Base-by-base conservation (phyloP, 2,888 invertebrate genomes). In the Blera fallax region DNA sequence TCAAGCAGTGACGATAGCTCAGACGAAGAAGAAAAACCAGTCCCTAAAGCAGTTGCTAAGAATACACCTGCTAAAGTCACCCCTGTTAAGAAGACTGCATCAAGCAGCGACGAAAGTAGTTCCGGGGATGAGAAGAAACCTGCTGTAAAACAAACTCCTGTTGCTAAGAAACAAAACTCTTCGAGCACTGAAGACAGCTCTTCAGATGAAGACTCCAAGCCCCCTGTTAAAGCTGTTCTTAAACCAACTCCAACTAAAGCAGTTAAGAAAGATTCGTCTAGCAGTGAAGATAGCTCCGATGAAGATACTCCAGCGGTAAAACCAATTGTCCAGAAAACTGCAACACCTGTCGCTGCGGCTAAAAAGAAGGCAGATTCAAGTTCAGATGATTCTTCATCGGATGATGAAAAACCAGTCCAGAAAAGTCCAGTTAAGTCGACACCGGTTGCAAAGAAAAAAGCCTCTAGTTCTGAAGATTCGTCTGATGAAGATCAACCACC, bases 181-280 rank as follows among this genome's bases (percentile, higher is more conserved):
- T 91, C 91, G 7, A 92, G 92, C 80, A 92, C 92, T 29, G 92
- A 93, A 60, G 93, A 92, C 87, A 92, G 92, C 24, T 92, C 90
- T 64, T 89, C 89, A 32, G 92, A 93, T 76, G 90, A 90, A 54
- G 90, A 88, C 88, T 88, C 27, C 90, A 37, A 91, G 80, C 87
- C 87, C 54, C 81, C 90, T 16, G 88, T 88, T 3, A 89, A 89
- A 34, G 34, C 40, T 14, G 54, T 7, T 11, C 11, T 27, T 7
- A 52, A 43, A 87, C 69, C 27, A 85, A 83, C 54, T 65, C 83
- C 34, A 77, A 83, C 24, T 48, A 88, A 89, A 21, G 21, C 24
- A 14, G 64, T 65, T 4, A 77, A 70, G 10, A 80, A 89, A n/a
- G 54, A 56, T 7, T 87, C 88, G 0, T 89, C 89, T 50, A 89